Evolutionary conservation across 2,113 vertebrate genomes (phyloP).

Genomic region (Colinus virginianus): DNA sequence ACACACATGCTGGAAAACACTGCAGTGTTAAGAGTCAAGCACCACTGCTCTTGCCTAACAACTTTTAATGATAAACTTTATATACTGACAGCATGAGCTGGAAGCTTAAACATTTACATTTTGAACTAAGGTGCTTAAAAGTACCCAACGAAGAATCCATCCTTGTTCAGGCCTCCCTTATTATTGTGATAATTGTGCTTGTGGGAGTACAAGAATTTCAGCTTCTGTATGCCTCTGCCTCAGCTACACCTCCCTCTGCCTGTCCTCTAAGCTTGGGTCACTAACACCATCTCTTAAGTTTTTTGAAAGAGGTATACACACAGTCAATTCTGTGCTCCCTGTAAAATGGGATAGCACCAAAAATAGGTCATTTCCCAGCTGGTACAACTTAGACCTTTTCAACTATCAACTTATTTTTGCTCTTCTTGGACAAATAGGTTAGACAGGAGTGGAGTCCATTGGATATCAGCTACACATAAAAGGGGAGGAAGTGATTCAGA

Average conservation of each 20-base stretch:
- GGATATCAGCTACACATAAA: neutral
- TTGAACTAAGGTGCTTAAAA: neutral
- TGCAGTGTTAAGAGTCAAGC: neutral
- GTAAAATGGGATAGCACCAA: neutral
- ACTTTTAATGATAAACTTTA: neutral
- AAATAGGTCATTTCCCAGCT: constrained; percentile 24
- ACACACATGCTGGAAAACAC: neutral
- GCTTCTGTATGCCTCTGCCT: neutral
- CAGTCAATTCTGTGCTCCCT: neutral
- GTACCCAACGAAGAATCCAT: neutral
- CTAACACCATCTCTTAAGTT: neutral
- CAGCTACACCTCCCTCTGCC: neutral
- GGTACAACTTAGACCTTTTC: constrained; percentile 15
- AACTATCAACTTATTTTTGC: neutral
- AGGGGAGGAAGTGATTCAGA: neutral
- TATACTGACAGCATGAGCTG: neutral
- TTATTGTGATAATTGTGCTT: neutral
- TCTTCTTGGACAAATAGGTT: constrained; percentile 9
- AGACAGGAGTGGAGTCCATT: neutral
- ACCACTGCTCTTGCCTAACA: neutral
- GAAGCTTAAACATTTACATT: neutral
- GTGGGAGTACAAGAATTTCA: neutral
- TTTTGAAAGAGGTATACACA: neutral
- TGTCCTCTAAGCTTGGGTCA: neutral
- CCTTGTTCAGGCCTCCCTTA: neutral